Base-by-base conservation (phyloP, 2,797 vertebrate species). In the Gymnodraco acuticeps region DNA sequence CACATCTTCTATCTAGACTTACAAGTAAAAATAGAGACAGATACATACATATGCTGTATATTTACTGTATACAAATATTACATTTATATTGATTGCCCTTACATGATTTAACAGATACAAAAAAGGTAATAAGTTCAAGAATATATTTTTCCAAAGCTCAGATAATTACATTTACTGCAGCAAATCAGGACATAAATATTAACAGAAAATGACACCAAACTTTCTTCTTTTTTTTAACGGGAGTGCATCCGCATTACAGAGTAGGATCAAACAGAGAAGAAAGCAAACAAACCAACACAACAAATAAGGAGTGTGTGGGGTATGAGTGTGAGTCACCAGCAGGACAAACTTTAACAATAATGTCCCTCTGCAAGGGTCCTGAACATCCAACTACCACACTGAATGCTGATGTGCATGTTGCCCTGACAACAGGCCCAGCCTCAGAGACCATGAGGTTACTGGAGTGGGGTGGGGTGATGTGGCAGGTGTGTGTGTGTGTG, bases 71-170 rank as follows among this genome's bases (percentile, higher is more conserved):
- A 91, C 85, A 92, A 83, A 88, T 89, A 91, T 87, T 80, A 86
- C 74, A 87, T 88, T 58, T 88, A 69, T 77, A 76, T 17, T 71
- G 91, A 94, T 90, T 93, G 91, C 90, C 85, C 84, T 79, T 79
- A 81, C 48, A 78, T 80, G 77, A 83, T 16, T 82, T 52, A 58
- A 77, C 52, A 46, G 50, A 68, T 42, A 45, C 60, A 76, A 66
- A 63, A 71, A 72, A 73, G 10, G 17, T 63, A 4, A 53, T 1
- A 19, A 2, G 3, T 81, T 76, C 23, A 74, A 70, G n/a, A 52
- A 65, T 2, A 69, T 16, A 33, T 27, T 60, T 70, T n/a, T 17
- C 77, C 77, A 56, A 73, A 69, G 8, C 19, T 69, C 64, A 64
- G 9, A 81, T 43, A 17, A 68, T 77, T 42, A 71, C 15, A 72